Evolutionary conservation across 2,888 invertebrate species (phyloP), one percentile per base, ranked within the genome.

Genomic region (Drosophila acutilabella): DNA sequence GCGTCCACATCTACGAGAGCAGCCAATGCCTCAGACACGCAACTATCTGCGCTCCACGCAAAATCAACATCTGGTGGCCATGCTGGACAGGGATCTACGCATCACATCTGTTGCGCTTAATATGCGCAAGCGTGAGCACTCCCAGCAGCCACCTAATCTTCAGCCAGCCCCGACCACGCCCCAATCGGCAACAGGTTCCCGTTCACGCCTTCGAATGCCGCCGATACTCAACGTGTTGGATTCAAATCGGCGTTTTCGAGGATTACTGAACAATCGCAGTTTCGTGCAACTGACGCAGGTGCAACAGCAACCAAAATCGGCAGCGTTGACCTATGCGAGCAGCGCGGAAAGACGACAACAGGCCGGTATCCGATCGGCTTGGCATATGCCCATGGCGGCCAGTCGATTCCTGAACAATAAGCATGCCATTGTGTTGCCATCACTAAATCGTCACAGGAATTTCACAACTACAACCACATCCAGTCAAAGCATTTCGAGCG

Each of bases 221-320:
- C 92, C 92, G 7, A 92, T 92, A 45, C 76, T 92, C 0, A 92
- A 91, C 67, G 89, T 92, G 0, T 59, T 92, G 18, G 90, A 92
- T 61, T 81, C 90, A 3, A 91, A 83, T 58, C 83, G 88, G 2
- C 88, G 88, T 14, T 92, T 92, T 74, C 86, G 90, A 3, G 90
- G 81, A 14, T 60, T 90, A 3, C 74, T 79, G 0, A 81, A 81
- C 20, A 90, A 91, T 47, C 84, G 88, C 0, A 91, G 91, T 41
- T 91, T 91, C 70, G 92, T 91, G 11, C 91, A 91, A 64, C 77
- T 91, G 10, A 91, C 91, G 0, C 90, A 90, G 54, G 83, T 91
- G 30, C 86, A 89, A 45, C 78, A 82, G 44, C 89, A 73, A 58
- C 89, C 90, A 23, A 91, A 91, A 64, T 92, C 91, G 3, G 91